Base-by-base conservation (phyloP, 1,140 invertebrate genomes). In the Drosophila mayri region DNA sequence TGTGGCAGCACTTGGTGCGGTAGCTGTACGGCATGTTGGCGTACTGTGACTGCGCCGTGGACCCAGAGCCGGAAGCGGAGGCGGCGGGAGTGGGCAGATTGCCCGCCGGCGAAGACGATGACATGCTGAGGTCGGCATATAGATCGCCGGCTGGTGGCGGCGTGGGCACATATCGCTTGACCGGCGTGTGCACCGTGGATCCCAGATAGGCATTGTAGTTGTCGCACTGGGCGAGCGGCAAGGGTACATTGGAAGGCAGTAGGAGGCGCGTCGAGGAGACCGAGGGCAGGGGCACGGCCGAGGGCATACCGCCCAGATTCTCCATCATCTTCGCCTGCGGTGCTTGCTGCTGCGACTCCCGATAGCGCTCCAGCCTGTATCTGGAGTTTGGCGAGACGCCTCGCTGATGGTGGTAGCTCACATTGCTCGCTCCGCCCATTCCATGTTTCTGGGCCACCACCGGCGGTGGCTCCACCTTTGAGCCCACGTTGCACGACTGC, bases 141-240 rank as follows among this genome's bases (percentile, higher is more conserved):
- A 78, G 32, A 28, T 92, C 88, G 16, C 59, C 75, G n/a, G 86
- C 76, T n/a, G 91, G 79, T 3, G 92, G 92, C n/a, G 92, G 92
- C 4, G 92, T 92, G 7, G 92, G 92, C 16, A 93, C 81, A 61
- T 93, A 93, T 0, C 92, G 80, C 66, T 93, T 93, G 0, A 93
- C 92, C 5, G 92, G 92, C 25, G 92, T 93, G 50, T 93, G 92
- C 12, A 92, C 92, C 12, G 91, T 81, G 14, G 92, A 90, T 1
- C 90, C 79, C 41, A 93, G 65, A 63, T 92, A 93, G 12, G 79
- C 75, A 44, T 70, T 68, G n/a, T 82, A 91, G 8, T 83, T 75
- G 41, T 92, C 91, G 28, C 76, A 88, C 28, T 80, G 80, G 57
- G 70, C 54, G 8, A 86, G 30, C 12, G 79, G 78, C 16, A 74